Evolutionary conservation across 2,113 vertebrate species (phyloP), one percentile per base, ranked within the genome.

Genomic region (Phocoena sinus): DNA sequence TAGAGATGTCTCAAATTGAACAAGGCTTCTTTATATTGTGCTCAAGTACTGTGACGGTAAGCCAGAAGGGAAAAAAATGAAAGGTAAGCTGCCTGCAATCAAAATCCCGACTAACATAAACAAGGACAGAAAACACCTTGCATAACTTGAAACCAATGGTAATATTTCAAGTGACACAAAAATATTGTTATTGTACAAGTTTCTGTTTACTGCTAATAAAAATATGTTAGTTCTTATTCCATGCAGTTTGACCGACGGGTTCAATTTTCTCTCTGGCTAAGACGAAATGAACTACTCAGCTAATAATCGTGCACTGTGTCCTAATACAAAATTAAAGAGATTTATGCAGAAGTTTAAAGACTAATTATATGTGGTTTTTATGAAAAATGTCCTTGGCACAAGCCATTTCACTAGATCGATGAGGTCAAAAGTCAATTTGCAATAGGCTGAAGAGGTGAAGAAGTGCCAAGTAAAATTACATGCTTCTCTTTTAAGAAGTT

Each of bases 241-340:
- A 70, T 20, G 58, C 41, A 90, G 58, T 73, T 86, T 97, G 92
- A 97, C 36, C 91, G 94, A 89, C 82, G 97, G 89, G 33, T 82
- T 96, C 83, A 94, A 80, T 95, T 96, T 93, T 95, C 77, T 94
- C 60, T 76, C 85, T 65, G 28, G 63, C 74, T 94, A 90, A 83
- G 53, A 84, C n/a, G 63, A 94, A 95, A 91, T 83, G 63, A 97
- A 84, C 23, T 91, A 91, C 56, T 93, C 83, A 82, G 83, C 74
- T 93, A 94, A 96, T 86, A 93, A 92, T 50, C 50, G 2, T 70
- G 47, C 5, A 67, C 28, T 77, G 25, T 90, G 74, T 87, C n/a
- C 80, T 86, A 89, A 95, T 36, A 92, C 60, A 94, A 91, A 96
- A 92, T 92, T 93, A 82, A 93, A 96, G 58, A 93, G 38, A 97